Conservation (phyloP, 92 coral and sea anemone genomes). For the Plumapathes pennacea region DNA sequence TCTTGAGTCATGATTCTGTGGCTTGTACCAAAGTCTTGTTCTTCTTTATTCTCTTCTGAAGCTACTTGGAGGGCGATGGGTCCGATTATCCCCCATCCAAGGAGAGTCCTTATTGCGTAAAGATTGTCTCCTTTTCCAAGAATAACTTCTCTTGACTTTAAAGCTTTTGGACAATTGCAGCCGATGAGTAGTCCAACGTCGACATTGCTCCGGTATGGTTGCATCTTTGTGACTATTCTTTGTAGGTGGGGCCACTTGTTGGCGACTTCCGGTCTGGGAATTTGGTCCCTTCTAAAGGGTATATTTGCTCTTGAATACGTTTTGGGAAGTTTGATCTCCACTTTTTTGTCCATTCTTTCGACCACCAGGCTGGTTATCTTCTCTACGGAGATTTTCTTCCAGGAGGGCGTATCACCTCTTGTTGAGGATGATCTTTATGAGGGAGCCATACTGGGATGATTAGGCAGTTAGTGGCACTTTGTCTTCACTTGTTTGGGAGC, state of each 20-base stretch:
- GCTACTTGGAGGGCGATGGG: background rate
- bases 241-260: no score
- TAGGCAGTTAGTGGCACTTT: no score
- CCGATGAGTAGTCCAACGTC: conserved; percentile 10
- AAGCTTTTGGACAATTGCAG: conserved; percentile 11
- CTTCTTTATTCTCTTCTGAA: background rate
- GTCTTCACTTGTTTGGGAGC: background rate
- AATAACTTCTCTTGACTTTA: conserved; percentile 17
- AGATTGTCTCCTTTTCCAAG: conserved; percentile 8
- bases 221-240: no score
- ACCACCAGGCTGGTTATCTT: no score
- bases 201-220: background rate
- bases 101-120: conserved; percentile 5
- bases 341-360: no score
- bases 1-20: conserved; percentile 3
- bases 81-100: conserved; percentile 19
- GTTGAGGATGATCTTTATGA: no score
- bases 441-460: no score
- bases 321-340: no score
- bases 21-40: background rate
- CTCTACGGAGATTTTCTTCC: background rate
- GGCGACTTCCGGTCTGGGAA: no score
- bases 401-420: no score
- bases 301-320: no score
- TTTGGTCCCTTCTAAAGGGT: no score